Conservation (phyloP, 2,113 vertebrate genomes). For the Sorex fumeus region DNA sequence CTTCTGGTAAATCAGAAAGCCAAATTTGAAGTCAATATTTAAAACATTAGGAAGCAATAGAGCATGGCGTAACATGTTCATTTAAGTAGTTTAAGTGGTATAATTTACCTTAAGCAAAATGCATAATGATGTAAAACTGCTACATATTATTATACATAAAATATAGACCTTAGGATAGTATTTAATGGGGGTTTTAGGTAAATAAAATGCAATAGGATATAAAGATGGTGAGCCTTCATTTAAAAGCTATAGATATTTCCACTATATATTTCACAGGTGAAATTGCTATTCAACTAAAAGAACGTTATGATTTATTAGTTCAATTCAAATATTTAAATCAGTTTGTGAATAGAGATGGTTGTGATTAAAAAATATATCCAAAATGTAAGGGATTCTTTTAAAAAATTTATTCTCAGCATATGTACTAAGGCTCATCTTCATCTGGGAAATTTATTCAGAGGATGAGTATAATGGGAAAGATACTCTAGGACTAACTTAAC, state of each 20-base stretch:
- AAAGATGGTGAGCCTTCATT: neutral
- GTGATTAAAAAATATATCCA: neutral
- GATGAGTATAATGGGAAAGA: neutral
- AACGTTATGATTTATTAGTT: neutral
- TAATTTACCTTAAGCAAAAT: neutral
- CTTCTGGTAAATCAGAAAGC: neutral
- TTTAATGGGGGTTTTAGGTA: neutral
- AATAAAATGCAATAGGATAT: neutral
- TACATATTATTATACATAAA: neutral
- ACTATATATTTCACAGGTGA: neutral
- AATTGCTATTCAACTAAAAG: neutral
- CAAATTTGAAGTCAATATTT: neutral
- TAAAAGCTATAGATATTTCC: neutral
- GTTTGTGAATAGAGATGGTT: neutral
- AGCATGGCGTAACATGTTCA: too few relatives aligned
- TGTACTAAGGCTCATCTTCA: neutral
- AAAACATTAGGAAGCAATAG: neutral
- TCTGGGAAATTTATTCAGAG: constrained; percentile 16
- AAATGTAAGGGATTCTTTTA: neutral
- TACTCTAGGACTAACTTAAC: neutral
- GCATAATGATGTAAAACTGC: neutral
- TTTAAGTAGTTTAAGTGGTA: too few relatives aligned
- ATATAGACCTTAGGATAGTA: neutral
- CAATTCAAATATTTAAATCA: constrained; percentile 22
- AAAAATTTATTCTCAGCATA: neutral